Percentiles rank a stretch among this genome's conserved stretches.
phyloP scores from a whole-genome alignment of 2,797 vertebrate species.

The Danio choprae region DNA sequence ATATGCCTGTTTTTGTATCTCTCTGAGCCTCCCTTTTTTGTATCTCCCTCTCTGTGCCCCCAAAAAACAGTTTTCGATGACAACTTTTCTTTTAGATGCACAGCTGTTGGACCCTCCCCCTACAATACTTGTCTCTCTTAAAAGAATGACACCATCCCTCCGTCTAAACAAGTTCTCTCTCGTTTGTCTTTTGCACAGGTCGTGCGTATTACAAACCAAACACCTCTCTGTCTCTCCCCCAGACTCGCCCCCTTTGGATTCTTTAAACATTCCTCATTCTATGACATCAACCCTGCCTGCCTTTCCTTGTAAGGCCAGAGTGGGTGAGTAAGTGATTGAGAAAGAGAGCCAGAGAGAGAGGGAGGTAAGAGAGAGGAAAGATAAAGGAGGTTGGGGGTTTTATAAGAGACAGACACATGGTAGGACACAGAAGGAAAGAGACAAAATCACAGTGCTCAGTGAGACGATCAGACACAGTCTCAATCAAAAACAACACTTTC shows the following conservation, averaged over 20 bases:
- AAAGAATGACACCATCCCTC: slow-evolving; percentile 83
- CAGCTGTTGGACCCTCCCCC: slow-evolving; percentile 76
- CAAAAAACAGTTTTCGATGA: not conserved
- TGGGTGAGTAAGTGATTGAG: slow-evolving; percentile 62
- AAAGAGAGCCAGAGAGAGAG: slow-evolving; percentile 64
- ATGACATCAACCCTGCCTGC: slow-evolving; percentile 85
- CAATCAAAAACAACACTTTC: slow-evolving; percentile 6
- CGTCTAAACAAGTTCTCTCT: slow-evolving; percentile 83
- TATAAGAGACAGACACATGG: slow-evolving; percentile 78
- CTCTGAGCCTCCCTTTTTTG: not conserved
- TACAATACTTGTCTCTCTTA: slow-evolving; percentile 68
- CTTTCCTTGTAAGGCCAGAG: slow-evolving; percentile 87
- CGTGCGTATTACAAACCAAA: slow-evolving; percentile 77
- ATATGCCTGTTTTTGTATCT: not conserved
- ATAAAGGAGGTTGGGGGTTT: slow-evolving; percentile 75
- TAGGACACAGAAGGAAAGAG: slow-evolving; percentile 53
- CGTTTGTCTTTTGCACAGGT: slow-evolving; percentile 74
- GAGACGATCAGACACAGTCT: slow-evolving; percentile 14
- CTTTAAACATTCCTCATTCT: slow-evolving; percentile 85
- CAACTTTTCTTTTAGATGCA: slow-evolving; percentile 47
- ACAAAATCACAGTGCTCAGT: slow-evolving; percentile 39
- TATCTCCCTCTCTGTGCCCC: not conserved
- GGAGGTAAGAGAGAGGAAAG: slow-evolving; percentile 58
- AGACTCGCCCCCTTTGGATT: slow-evolving; percentile 70
- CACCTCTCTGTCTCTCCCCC: slow-evolving; percentile 67